These are phyloP conservation scores for Actenoides hombroni DNA, from an alignment of 2,113 vertebrate species.

Conservation along the genomic window DNA sequence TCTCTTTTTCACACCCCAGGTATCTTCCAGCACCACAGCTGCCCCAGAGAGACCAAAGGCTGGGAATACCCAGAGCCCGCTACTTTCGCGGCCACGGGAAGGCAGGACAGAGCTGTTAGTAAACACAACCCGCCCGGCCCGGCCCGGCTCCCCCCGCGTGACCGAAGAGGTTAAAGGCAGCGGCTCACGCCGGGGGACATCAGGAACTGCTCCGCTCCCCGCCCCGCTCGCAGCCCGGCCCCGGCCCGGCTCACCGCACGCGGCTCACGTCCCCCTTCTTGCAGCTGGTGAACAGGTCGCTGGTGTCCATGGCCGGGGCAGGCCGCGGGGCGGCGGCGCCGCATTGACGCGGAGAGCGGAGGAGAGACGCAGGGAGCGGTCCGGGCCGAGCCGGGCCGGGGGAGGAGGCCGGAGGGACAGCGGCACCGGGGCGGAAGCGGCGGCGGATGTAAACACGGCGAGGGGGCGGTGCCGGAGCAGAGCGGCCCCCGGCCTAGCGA, in stretches of 20 bases:
- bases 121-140: too few species aligned
- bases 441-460: slow-evolving; percentile 17
- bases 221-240: not conserved
- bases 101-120: not conserved
- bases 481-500: not conserved
- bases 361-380: not conserved
- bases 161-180: not conserved
- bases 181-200: too few species aligned
- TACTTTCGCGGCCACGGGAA: accelerated
- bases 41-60: not conserved
- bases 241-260: slow-evolving; percentile 83
- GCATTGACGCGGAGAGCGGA: slow-evolving; percentile 33
- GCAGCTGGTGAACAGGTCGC: slow-evolving; percentile 93
- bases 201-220: not conserved
- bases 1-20: accelerated
- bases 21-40: not conserved
- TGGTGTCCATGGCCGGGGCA: slow-evolving; percentile 86
- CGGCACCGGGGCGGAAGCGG: not conserved
- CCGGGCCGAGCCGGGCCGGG: not conserved
- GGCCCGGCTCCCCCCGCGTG: too few species aligned
- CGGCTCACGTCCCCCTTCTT: slow-evolving; percentile 91
- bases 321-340: slow-evolving; percentile 47
- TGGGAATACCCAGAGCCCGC: not conserved
- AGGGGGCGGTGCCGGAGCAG: not conserved
- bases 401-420: not conserved